These are phyloP conservation scores for Tipula vernalis DNA, from an alignment of 2,888 invertebrate species.

Conservation along the genomic window DNA sequence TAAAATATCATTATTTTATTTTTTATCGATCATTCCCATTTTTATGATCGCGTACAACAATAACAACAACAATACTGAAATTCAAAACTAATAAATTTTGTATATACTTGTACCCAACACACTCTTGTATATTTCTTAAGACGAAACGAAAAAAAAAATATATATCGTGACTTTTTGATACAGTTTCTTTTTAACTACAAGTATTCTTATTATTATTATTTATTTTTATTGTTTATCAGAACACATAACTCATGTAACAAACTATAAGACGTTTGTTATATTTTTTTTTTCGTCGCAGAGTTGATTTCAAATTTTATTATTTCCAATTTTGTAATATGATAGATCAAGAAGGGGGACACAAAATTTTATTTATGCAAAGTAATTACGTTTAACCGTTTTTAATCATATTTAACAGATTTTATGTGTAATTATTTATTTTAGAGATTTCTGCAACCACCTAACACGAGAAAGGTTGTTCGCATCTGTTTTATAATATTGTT, in stretches of 20 bases:
- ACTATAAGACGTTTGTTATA: not conserved
- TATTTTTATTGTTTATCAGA: not conserved
- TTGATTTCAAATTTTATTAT: not conserved
- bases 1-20: not conserved
- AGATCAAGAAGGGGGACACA: not conserved
- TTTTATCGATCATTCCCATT: not conserved
- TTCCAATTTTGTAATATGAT: not conserved
- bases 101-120: not conserved
- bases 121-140: not conserved
- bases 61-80: not conserved
- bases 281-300: not conserved
- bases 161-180: not conserved
- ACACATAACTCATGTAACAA: not conserved
- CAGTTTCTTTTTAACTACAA: not conserved
- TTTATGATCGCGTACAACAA: not conserved
- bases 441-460: not conserved
- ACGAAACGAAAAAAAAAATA: not conserved
- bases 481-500: not conserved
- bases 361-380: not conserved
- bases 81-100: not conserved
- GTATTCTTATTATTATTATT: not conserved
- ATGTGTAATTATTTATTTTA: no score
- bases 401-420: not conserved
- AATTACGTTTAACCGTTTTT: not conserved
- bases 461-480: not conserved